Conservation (phyloP, 1,140 invertebrate species). For the Conus betulinus region DNA sequence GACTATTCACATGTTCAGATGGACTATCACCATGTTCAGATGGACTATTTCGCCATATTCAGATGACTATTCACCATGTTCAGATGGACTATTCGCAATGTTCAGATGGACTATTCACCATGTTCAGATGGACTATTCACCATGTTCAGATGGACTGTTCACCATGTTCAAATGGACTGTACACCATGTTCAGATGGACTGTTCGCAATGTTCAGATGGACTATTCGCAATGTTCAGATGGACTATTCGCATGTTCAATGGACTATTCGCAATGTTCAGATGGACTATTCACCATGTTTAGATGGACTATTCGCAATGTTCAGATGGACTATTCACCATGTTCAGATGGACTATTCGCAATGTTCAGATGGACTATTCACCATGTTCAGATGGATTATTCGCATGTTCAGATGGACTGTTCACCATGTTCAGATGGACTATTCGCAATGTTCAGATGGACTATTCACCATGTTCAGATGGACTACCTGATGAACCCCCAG, state of each 20-base stretch:
- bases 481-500: slow-evolving; percentile 61
- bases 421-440: not conserved
- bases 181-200: not conserved
- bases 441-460: not conserved
- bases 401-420: not conserved
- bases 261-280: not conserved
- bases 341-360: not conserved
- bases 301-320: not conserved
- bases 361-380: not conserved
- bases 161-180: not conserved
- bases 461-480: slow-evolving; percentile 51
- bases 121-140: not conserved
- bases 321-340: not conserved
- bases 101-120: not conserved
- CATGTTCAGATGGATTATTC: not conserved
- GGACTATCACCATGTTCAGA: slow-evolving; percentile 39
- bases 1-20: not conserved
- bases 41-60: slow-evolving; percentile 49
- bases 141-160: not conserved
- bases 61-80: slow-evolving; percentile 39
- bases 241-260: not conserved
- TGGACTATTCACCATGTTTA: not conserved
- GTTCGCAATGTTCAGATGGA: not conserved
- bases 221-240: not conserved
- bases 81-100: not conserved